Conservation (phyloP, 2,888 invertebrate species). For the Isoperla grammatica region DNA sequence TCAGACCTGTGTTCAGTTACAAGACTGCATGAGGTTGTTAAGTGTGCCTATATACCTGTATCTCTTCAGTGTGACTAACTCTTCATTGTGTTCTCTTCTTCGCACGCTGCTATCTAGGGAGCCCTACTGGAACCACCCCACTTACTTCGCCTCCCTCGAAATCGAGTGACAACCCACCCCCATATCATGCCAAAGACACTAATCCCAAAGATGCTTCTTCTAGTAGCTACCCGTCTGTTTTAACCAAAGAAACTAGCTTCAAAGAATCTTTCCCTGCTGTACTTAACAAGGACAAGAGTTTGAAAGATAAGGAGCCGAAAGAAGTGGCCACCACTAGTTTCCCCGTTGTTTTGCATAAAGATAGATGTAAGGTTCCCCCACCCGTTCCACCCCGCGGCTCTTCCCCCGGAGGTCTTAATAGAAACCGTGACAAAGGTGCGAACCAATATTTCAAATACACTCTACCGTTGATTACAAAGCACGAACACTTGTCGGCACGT, state of each 20-base stretch:
- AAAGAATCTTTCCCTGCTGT: not conserved
- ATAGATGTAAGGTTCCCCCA: conserved; percentile 64
- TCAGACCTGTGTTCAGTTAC: no score
- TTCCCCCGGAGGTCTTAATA: not conserved
- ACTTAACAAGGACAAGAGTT: not conserved
- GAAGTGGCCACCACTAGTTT: conserved; percentile 9
- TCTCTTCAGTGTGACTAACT: not conserved
- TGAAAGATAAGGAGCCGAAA: not conserved
- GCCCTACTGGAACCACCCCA: conserved; percentile 41
- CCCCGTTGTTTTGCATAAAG: conserved; percentile 4
- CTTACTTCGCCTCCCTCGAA: conserved; percentile 18
- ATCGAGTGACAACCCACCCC: conserved; percentile 15
- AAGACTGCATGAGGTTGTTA: no score
- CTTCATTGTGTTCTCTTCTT: conserved; percentile 14
- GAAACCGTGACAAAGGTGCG: conserved; percentile 9
- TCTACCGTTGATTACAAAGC: no score
- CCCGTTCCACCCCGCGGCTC: conserved; percentile 84
- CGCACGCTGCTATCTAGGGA: conserved; percentile 24
- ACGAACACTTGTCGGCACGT: no score
- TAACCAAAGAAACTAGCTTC: conserved; percentile 29
- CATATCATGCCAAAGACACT: conserved; percentile 36
- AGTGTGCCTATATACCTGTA: not conserved
- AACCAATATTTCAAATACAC: no score
- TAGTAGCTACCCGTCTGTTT: not conserved
- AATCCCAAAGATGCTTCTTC: conserved; percentile 30